phyloP scores from a whole-genome alignment of 2,113 vertebrate species.

The Micronisus gabar region DNA sequence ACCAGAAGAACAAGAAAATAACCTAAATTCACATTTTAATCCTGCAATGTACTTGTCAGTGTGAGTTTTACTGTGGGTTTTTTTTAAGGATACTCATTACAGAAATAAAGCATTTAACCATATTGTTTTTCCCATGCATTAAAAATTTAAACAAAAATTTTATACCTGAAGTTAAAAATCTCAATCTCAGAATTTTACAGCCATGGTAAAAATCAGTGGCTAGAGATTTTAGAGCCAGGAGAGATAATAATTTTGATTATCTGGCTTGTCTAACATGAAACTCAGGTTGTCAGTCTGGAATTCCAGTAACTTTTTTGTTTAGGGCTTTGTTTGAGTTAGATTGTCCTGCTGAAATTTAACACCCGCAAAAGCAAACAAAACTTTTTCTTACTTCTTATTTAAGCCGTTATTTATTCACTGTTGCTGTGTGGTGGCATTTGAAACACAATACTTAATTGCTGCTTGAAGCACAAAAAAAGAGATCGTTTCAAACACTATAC shows the following conservation, averaged over 20 bases:
- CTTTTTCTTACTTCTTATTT: constrained; percentile 28
- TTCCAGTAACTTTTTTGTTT: constrained; percentile 52
- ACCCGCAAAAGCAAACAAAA: constrained; percentile 50
- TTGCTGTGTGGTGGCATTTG: constrained; percentile 37
- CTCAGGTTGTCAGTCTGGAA: constrained; percentile 21
- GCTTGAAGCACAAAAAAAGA: background rate
- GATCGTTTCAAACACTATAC: background rate
- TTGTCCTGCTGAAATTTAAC: constrained; percentile 56
- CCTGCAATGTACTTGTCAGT: background rate
- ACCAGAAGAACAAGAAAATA: background rate
- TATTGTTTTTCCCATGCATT: background rate
- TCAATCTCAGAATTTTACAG: background rate
- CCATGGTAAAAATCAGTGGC: background rate
- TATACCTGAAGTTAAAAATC: background rate
- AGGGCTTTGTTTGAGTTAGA: constrained; percentile 53
- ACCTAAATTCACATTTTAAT: background rate
- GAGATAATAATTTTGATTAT: constrained; percentile 24
- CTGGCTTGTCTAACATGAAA: constrained; percentile 37
- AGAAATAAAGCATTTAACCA: background rate
- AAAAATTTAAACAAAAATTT: background rate
- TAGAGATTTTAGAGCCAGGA: constrained; percentile 5
- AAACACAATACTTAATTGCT: constrained; percentile 53
- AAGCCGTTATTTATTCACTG: constrained; percentile 37
- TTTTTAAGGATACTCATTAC: background rate
- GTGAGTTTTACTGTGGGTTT: background rate